A percentile compares a stretch with the other conserved stretches of the same genome.
Conservation (phyloP, 2,113 vertebrate genomes). For the Micromys minutus region DNA sequence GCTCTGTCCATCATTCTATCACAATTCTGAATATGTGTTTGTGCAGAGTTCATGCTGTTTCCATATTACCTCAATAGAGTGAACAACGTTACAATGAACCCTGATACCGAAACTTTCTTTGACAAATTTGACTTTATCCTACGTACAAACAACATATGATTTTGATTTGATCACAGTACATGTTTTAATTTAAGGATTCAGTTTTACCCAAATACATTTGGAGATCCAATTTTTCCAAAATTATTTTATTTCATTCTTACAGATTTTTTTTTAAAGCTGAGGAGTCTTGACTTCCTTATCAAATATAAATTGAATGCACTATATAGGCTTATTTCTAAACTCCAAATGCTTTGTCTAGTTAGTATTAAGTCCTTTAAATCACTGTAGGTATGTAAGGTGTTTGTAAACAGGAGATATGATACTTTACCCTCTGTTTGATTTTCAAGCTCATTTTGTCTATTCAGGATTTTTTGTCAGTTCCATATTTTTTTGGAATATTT, state of each 20-base stretch:
- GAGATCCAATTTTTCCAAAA: not conserved
- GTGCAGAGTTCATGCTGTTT: not conserved
- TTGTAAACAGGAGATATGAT: not conserved
- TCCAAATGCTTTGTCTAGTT: not conserved
- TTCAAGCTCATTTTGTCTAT: not conserved
- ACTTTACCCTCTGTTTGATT: not conserved
- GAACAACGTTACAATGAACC: not conserved
- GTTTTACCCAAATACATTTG: not conserved
- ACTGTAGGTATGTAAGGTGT: not conserved
- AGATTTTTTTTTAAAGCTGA: not conserved
- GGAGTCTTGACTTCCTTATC: not conserved
- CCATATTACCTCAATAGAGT: not conserved
- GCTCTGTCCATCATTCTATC: not conserved
- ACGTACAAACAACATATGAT: not conserved
- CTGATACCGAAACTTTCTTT: not conserved
- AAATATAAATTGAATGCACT: not conserved
- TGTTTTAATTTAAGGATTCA: not conserved
- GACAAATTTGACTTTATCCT: not conserved
- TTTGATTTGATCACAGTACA: not conserved
- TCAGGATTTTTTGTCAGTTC: not conserved
- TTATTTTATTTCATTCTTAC: not conserved
- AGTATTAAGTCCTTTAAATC: not conserved
- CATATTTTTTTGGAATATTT: not conserved
- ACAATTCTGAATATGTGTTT: not conserved
- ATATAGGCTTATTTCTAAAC: not conserved